phyloP scores from a whole-genome alignment of 2,113 vertebrate genomes.

The Nothobranchius kuhntae region DNA sequence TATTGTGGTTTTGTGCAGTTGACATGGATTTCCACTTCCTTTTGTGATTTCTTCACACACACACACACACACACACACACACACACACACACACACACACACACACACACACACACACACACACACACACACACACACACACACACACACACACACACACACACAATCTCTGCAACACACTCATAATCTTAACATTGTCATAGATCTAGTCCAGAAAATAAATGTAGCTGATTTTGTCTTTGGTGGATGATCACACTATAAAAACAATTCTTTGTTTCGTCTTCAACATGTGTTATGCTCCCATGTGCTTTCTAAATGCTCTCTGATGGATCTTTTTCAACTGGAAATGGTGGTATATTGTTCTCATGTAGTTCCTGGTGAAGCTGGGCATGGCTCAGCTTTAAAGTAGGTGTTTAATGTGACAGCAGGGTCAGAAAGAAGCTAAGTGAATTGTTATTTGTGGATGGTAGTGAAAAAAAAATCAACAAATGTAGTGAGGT shows the following conservation, averaged over 20 bases:
- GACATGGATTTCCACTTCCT: slow-evolving; percentile 56
- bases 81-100: slow-evolving; percentile 32
- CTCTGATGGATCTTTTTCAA: slow-evolving; percentile 42
- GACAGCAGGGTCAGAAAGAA: slow-evolving; percentile 34
- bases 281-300: slow-evolving; percentile 39
- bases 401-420: slow-evolving; percentile 46
- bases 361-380: slow-evolving; percentile 51
- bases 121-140: no score
- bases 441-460: slow-evolving; percentile 53
- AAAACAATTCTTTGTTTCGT: slow-evolving; percentile 26
- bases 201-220: slow-evolving; percentile 16
- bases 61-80: neutral
- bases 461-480: slow-evolving; percentile 58
- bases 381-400: slow-evolving; percentile 51
- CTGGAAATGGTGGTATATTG: slow-evolving; percentile 65
- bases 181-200: slow-evolving; percentile 8
- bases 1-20: slow-evolving; percentile 72
- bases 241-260: slow-evolving; percentile 31
- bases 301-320: slow-evolving; percentile 41
- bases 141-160: neutral
- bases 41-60: slow-evolving; percentile 45
- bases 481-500: slow-evolving; percentile 59
- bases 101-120: slow-evolving; percentile 27
- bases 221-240: slow-evolving; percentile 16
- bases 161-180: slow-evolving; percentile 16